Evolutionary conservation across 2,888 invertebrate genomes (phyloP).

Genomic region (Acheta domesticus): DNA sequence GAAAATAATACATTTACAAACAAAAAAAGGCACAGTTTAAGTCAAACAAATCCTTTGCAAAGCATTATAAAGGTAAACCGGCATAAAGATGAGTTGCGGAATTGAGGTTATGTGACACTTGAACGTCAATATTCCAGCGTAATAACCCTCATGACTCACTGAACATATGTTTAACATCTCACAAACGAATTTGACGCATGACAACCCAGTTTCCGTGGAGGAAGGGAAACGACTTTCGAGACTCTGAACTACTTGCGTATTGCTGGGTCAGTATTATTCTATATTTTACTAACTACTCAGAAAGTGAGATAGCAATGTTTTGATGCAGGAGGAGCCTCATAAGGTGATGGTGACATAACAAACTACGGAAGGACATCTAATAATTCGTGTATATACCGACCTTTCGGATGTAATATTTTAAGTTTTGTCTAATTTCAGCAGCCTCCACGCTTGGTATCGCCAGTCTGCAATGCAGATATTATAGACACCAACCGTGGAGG

Average conservation of each 20-base stretch:
- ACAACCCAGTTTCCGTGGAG: no score
- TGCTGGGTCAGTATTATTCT: not conserved
- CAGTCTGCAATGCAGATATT: constrained; percentile 39
- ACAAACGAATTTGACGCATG: not conserved
- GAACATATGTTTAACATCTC: not conserved
- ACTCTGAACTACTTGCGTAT: no score
- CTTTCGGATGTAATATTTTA: constrained; percentile 35
- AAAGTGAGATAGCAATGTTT: constrained; percentile 29
- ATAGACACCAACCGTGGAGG: constrained; percentile 37
- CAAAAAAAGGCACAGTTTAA: not conserved
- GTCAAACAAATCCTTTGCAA: not conserved
- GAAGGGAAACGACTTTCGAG: no score
- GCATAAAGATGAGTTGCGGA: constrained; percentile 5
- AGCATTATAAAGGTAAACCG: not conserved
- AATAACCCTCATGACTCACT: not conserved
- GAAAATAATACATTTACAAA: not conserved
- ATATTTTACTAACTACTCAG: not conserved
- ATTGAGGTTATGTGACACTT: constrained; percentile 1
- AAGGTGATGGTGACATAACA: constrained; percentile 21
- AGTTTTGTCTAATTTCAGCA: constrained; percentile 38
- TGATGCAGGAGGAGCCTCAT: constrained; percentile 26
- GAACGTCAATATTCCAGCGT: not conserved
- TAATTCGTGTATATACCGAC: constrained; percentile 33
- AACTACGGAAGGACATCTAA: constrained; percentile 21
- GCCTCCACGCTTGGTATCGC: constrained; percentile 36